These are phyloP conservation scores for Intellagama lesueurii DNA, from an alignment of 2,797 vertebrate species.

Conservation along the genomic window DNA sequence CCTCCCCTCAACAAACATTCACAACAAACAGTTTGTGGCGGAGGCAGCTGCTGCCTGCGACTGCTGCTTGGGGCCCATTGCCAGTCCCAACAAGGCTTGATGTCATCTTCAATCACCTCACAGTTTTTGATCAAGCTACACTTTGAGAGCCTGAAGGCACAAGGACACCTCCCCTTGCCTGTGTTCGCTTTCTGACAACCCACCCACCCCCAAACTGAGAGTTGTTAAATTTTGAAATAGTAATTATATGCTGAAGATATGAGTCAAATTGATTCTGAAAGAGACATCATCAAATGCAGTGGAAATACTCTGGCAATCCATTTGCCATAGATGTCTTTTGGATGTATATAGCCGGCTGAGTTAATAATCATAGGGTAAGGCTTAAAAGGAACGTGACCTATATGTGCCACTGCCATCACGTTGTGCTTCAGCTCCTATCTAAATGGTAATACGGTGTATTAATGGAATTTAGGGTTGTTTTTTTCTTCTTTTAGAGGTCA, in stretches of 20 bases:
- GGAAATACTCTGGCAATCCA: neutral
- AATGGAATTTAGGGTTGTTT: neutral
- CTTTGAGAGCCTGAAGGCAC: conserved; percentile 47
- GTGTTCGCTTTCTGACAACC: conserved; percentile 58
- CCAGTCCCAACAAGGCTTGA: conserved; percentile 59
- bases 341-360: neutral
- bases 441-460: neutral
- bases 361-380: neutral
- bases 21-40: neutral
- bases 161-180: conserved; percentile 44
- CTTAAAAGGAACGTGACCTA: neutral
- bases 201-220: conserved; percentile 35
- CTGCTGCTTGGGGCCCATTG: conserved; percentile 55
- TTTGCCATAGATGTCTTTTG: neutral
- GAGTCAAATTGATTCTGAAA: conserved; percentile 3
- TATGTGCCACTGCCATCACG: neutral
- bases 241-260: conserved; percentile 11
- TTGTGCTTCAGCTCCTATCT: neutral
- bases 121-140: conserved; percentile 48
- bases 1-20: conserved; percentile 35
- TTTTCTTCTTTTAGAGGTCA: neutral
- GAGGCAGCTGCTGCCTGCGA: conserved; percentile 38
- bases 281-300: neutral
- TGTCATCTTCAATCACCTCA: conserved; percentile 60
- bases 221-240: conserved; percentile 34